Evolutionary conservation across 2,797 vertebrate genomes (phyloP), one percentile per base, ranked within the genome.

Genomic region (Takifugu ocellatus): DNA sequence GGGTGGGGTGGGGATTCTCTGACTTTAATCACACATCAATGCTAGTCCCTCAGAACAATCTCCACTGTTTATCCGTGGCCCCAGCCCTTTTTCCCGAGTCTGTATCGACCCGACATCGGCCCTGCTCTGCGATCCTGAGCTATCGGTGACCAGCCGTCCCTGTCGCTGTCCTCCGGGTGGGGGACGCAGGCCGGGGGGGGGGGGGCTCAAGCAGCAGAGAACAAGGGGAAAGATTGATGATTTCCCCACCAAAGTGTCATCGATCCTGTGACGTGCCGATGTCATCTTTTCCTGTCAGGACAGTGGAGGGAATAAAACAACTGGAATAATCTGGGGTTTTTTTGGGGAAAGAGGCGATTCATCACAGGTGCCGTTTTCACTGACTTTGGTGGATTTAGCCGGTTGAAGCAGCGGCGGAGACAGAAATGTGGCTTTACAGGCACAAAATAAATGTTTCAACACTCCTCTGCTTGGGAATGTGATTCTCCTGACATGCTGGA

Each of bases 1-100:
- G 75, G 63, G 71, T 51, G 50, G 74, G 59, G 6, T 71, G 76
- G 83, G 78, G 83, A 74, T 85, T 82, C 78, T 79, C 72, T 70
- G 79, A 71, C 82, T 87, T 87, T 90, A 87, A 89, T 88, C 83
- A 84, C 84, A 89, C 85, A 86, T 87, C 85, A 87, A 72, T 85
- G 85, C 74, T 50, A 36, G 62, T 63, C 74, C 79, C 86, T 84
- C 48, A 33, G 70, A 85, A 75, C 81, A 76, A 84, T 87, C 84
- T 84, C 71, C 76, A 76, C 73, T 85, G 87, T 86, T 86, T 89
- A 88, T 87, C 74, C 87, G 62, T 2, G 51, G 33, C 69, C 70
- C 58, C 61, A 54, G 57, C 76, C 75, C 65, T 74, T 79, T 74
- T 79, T 74, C 73, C 78, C 72, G 75, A 71, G 77, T 75, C 58